These are phyloP conservation scores for Petrolisthes cinctipes DNA, from an alignment of 2,888 invertebrate genomes.

Conservation along the genomic window DNA sequence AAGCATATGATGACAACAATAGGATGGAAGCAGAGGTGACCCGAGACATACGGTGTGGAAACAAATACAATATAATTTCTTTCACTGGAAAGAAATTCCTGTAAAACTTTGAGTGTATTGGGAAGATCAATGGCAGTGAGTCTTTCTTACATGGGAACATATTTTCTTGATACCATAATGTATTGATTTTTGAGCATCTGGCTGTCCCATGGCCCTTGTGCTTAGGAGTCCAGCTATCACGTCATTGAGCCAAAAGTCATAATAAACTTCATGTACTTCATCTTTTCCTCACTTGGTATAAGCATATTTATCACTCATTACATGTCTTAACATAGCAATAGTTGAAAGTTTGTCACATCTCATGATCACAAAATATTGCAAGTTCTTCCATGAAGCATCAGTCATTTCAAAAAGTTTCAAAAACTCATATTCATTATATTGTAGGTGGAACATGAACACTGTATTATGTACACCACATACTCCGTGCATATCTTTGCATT, in stretches of 20 bases:
- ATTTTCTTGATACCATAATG: neutral
- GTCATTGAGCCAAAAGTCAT: too few relatives aligned
- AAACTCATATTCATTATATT: conserved; percentile 3
- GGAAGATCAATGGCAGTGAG: neutral
- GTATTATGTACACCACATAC: neutral
- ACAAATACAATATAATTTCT: too few relatives aligned
- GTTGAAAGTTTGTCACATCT: neutral
- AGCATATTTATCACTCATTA: neutral
- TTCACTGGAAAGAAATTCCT: too few relatives aligned
- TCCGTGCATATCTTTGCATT: neutral
- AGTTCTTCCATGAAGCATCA: conserved; percentile 4
- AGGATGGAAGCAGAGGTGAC: too few relatives aligned
- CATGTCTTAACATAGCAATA: neutral
- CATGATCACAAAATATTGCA: neutral
- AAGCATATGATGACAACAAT: too few relatives aligned
- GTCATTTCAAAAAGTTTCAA: neutral
- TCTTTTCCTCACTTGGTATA: too few relatives aligned
- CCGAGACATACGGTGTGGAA: too few relatives aligned
- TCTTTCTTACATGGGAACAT: conserved; percentile 7
- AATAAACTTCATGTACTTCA: too few relatives aligned
- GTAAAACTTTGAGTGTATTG: too few relatives aligned
- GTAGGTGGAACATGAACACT: neutral
- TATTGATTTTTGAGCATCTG: too few relatives aligned
- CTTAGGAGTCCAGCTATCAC: too few relatives aligned
- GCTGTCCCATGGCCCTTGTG: too few relatives aligned